Conservation (phyloP, 2,113 vertebrate genomes). For the Petromus typicus region DNA sequence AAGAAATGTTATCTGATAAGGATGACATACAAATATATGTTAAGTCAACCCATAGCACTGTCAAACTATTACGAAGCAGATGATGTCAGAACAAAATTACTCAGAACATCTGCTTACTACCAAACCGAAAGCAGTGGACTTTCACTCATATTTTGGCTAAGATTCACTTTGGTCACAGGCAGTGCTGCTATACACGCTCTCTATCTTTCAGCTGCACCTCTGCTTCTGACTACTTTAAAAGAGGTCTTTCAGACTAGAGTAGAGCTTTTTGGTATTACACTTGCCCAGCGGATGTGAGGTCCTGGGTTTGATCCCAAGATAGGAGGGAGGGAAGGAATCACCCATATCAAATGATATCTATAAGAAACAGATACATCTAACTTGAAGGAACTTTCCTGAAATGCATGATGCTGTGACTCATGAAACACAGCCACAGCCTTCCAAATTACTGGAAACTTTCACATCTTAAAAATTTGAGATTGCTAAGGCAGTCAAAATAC, state of each 20-base stretch:
- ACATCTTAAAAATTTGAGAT: slow-evolving; percentile 45
- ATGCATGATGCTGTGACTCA: background rate
- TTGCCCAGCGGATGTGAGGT: background rate
- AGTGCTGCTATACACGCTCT: background rate
- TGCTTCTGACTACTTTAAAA: background rate
- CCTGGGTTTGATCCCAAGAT: background rate
- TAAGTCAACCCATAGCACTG: slow-evolving; percentile 23
- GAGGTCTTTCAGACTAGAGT: background rate
- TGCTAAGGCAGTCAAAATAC: background rate
- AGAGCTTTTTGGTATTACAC: background rate
- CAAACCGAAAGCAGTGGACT: background rate
- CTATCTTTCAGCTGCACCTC: background rate
- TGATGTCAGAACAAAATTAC: background rate
- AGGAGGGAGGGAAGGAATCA: background rate
- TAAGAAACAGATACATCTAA: background rate
- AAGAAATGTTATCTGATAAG: slow-evolving; percentile 48
- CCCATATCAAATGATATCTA: background rate
- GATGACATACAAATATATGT: slow-evolving; percentile 44
- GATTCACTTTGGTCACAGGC: background rate
- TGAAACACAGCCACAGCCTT: background rate
- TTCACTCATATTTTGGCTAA: slow-evolving; percentile 14
- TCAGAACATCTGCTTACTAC: slow-evolving; percentile 20
- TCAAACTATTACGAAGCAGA: slow-evolving; percentile 19
- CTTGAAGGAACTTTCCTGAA: slow-evolving; percentile 21
- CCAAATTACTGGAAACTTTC: slow-evolving; percentile 1